Evolutionary conservation across 2,888 invertebrate species (phyloP).

Genomic region (Gastrophysa polygoni): DNA sequence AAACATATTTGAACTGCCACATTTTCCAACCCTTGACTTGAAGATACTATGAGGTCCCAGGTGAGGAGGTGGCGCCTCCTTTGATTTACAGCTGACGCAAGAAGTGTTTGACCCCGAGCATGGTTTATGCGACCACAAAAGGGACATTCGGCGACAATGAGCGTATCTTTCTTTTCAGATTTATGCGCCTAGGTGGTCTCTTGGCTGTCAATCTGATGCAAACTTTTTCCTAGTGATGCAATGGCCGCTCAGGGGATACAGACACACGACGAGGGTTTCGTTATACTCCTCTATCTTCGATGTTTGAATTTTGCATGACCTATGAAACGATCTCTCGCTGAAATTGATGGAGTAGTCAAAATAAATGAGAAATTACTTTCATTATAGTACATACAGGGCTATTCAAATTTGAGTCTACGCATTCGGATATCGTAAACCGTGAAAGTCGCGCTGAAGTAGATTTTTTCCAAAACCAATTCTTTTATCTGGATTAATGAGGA

Average conservation of each 20-base stretch:
- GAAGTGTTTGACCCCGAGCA: slow-evolving; percentile 50
- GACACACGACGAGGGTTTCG: not conserved
- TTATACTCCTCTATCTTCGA: no score
- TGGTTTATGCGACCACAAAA: slow-evolving; percentile 54
- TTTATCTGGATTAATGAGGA: no score
- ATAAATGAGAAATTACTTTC: no score
- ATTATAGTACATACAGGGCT: no score
- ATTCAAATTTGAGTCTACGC: no score
- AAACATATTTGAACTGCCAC: no score
- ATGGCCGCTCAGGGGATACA: not conserved
- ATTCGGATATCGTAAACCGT: no score
- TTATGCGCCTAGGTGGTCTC: slow-evolving; percentile 55
- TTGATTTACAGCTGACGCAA: slow-evolving; percentile 57
- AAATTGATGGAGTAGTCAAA: no score
- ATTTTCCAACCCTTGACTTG: not conserved
- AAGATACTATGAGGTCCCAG: slow-evolving; percentile 47
- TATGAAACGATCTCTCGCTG: no score
- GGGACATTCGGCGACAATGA: slow-evolving; percentile 52
- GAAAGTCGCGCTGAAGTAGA: no score
- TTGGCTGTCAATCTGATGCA: slow-evolving; percentile 52
- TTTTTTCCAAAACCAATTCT: no score
- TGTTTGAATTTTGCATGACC: no score
- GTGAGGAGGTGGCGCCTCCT: slow-evolving; percentile 58
- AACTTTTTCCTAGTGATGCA: slow-evolving; percentile 23
- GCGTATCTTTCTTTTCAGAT: slow-evolving; percentile 44